Evolutionary conservation across 2,113 vertebrate genomes (phyloP).

Genomic region (Dissostichus mawsoni): DNA sequence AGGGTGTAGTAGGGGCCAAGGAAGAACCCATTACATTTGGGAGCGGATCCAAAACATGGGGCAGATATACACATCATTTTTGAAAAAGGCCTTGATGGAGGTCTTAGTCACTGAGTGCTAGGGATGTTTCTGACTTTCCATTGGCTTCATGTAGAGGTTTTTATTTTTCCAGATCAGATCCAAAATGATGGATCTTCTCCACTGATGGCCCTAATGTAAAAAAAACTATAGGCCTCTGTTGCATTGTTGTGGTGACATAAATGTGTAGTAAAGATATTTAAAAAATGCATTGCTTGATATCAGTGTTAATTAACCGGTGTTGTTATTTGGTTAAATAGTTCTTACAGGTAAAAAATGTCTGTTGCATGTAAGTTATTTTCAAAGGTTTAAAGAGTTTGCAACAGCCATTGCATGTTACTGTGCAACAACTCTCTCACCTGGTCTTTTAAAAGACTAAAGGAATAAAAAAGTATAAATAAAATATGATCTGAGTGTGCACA

Average conservation of each 20-base stretch:
- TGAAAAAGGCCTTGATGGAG: too few species aligned
- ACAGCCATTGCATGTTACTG: too few species aligned
- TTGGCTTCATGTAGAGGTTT: neutral
- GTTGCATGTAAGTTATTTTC: too few species aligned
- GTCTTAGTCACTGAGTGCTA: too few species aligned
- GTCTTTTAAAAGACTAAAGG: neutral
- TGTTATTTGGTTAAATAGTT: neutral
- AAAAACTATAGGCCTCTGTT: neutral
- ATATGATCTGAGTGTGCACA: neutral
- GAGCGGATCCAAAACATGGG: too few species aligned
- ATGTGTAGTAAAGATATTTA: neutral
- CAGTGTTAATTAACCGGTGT: neutral
- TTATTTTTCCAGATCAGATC: neutral
- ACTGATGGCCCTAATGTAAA: neutral
- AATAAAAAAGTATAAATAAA: neutral
- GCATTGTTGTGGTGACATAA: neutral
- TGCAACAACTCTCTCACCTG: neutral
- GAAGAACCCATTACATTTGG: too few species aligned
- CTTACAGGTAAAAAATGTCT: neutral
- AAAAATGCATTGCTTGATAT: neutral
- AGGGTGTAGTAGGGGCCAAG: too few species aligned
- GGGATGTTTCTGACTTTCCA: neutral
- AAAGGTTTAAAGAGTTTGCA: neutral
- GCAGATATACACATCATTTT: too few species aligned
- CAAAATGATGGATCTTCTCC: neutral